Evolutionary conservation across 1,140 invertebrate genomes (phyloP).

Genomic region (Rhizoglyphus robini): DNA sequence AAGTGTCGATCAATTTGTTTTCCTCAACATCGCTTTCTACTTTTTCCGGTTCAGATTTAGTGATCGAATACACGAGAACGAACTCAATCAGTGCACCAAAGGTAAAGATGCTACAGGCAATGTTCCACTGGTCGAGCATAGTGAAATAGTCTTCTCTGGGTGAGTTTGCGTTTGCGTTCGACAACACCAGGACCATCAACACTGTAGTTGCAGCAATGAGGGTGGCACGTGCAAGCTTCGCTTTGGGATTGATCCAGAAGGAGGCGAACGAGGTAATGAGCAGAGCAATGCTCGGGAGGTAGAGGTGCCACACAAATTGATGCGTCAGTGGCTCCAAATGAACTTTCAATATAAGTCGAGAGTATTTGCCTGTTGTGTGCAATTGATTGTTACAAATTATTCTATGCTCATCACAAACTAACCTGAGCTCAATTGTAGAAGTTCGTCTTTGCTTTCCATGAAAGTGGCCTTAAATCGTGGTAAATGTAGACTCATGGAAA

Average conservation of each 20-base stretch:
- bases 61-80: background rate
- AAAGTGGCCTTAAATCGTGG: background rate
- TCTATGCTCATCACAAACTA: no score
- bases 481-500: background rate
- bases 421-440: no score
- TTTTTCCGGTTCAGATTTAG: no score
- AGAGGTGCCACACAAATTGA: background rate
- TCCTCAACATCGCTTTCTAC: no score
- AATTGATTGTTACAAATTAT: no score
- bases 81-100: background rate
- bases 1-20: no score
- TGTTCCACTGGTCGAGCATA: background rate
- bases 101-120: background rate
- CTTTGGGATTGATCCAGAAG: background rate
- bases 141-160: background rate
- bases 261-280: background rate
- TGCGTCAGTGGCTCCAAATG: background rate
- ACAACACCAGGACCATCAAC: background rate
- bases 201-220: background rate
- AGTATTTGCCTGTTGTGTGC: background rate
- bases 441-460: background rate
- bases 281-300: background rate
- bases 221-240: background rate
- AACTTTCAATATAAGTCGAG: background rate
- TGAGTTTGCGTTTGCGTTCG: background rate